Conservation (phyloP, 2,888 invertebrate species). For the Vanessa cardui region DNA sequence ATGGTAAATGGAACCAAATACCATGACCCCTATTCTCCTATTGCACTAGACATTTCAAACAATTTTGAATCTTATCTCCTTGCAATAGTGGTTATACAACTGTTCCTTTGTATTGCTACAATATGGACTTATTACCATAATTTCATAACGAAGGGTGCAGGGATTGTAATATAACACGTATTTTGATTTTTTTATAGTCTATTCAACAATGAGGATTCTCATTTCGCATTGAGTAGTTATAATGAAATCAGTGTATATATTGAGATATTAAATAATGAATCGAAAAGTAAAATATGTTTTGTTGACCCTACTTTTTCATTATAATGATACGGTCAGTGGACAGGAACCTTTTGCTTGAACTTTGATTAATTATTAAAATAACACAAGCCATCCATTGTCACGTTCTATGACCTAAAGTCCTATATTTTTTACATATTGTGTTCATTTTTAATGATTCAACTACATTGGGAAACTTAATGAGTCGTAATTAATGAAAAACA, state of each 20-base stretch:
- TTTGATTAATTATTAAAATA: too few species aligned
- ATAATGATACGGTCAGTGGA: too few species aligned
- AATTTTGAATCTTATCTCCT: slow-evolving; percentile 40
- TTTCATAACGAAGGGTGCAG: slow-evolving; percentile 74
- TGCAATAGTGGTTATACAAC: slow-evolving; percentile 38
- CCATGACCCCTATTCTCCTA: slow-evolving; percentile 48
- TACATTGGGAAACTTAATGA: too few species aligned
- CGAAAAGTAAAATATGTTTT: background rate
- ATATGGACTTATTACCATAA: slow-evolving; percentile 65
- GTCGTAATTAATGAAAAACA: too few species aligned
- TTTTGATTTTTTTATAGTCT: slow-evolving; percentile 68
- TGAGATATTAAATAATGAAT: background rate
- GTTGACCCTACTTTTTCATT: background rate
- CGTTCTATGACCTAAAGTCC: too few species aligned
- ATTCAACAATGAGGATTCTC: slow-evolving; percentile 55
- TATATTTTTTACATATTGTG: too few species aligned
- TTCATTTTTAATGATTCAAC: too few species aligned
- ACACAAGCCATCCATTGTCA: too few species aligned
- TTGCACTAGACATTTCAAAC: slow-evolving; percentile 22
- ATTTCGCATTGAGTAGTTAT: slow-evolving; percentile 54
- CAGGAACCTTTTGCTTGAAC: too few species aligned
- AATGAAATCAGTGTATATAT: slow-evolving; percentile 13
- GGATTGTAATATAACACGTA: slow-evolving; percentile 72
- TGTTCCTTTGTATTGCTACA: slow-evolving; percentile 28
- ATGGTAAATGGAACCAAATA: slow-evolving; percentile 58